These are phyloP conservation scores for Trididemnum miniatum DNA, from an alignment of 23 tunicate genomes.

Conservation along the genomic window DNA sequence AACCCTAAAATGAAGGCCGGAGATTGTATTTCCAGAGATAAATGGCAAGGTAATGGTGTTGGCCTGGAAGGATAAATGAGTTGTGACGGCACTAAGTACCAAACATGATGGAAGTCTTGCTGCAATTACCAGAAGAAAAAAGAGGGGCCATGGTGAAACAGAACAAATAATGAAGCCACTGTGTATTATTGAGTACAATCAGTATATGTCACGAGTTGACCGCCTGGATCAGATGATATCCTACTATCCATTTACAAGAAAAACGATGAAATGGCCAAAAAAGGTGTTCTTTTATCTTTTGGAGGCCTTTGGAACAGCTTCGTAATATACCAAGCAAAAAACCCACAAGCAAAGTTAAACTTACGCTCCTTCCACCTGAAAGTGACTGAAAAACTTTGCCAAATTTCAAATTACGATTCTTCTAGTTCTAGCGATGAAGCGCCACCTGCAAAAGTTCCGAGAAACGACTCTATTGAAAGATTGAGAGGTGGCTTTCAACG, in stretches of 20 bases:
- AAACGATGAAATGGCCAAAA: too few species aligned
- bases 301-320: too few species aligned
- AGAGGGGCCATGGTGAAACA: not conserved
- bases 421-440: conserved; percentile 20
- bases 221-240: too few species aligned
- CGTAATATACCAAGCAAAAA: too few species aligned
- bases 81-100: not conserved
- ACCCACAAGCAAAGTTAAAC: too few species aligned
- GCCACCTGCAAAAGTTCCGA: conserved; percentile 27
- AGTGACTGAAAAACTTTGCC: conserved; percentile 34
- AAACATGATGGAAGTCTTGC: not conserved
- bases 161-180: not conserved
- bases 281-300: too few species aligned
- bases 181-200: too few species aligned
- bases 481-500: conserved; percentile 35
- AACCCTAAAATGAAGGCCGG: not conserved
- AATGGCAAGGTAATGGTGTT: conserved; percentile 2
- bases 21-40: too few species aligned
- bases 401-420: conserved; percentile 24
- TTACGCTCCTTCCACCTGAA: too few species aligned
- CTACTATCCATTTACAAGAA: too few species aligned
- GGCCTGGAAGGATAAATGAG: conserved; percentile 1
- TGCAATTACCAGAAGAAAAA: not conserved
- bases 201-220: too few species aligned
- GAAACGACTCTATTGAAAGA: conserved; percentile 23